Conservation (phyloP, 1,140 invertebrate species). For the Megalopta genalis region DNA sequence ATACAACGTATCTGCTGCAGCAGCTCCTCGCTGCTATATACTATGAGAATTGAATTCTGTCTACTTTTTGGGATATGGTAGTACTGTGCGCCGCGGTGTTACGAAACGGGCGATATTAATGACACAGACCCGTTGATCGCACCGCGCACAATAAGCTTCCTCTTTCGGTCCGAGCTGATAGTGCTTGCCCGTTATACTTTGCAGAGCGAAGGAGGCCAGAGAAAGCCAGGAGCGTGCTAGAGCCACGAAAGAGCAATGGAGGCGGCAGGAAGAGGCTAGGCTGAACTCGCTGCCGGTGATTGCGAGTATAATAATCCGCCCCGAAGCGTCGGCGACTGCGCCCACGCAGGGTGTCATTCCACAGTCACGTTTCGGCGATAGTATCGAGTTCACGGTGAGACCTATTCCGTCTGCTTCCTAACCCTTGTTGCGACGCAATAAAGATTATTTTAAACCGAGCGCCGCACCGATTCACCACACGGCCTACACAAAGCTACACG, state of each 20-base stretch:
- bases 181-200: conserved; percentile 6
- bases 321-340: conserved; percentile 28
- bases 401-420: too few relatives aligned
- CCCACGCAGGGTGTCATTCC: conserved; percentile 14
- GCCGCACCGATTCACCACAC: too few relatives aligned
- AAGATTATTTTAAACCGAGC: too few relatives aligned
- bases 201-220: conserved; percentile 30
- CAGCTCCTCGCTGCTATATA: too few relatives aligned
- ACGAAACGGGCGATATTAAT: conserved; percentile 30
- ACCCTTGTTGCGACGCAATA: too few relatives aligned
- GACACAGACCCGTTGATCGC: conserved; percentile 28
- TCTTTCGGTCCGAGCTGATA: conserved; percentile 27
- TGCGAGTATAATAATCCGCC: conserved; percentile 66
- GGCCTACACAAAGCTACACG: too few relatives aligned
- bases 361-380: conserved; percentile 45
- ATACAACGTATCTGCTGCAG: too few relatives aligned
- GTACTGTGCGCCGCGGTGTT: neutral
- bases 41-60: too few relatives aligned
- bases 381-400: conserved; percentile 68
- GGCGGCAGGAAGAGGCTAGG: conserved; percentile 57
- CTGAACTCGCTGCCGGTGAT: conserved; percentile 66
- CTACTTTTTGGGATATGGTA: too few relatives aligned
- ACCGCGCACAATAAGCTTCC: conserved; percentile 26
- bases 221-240: conserved; percentile 35
- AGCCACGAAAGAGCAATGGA: conserved; percentile 31